These are phyloP conservation scores for Ectemnius cavifrons DNA, from an alignment of 2,888 invertebrate species.

Conservation along the genomic window DNA sequence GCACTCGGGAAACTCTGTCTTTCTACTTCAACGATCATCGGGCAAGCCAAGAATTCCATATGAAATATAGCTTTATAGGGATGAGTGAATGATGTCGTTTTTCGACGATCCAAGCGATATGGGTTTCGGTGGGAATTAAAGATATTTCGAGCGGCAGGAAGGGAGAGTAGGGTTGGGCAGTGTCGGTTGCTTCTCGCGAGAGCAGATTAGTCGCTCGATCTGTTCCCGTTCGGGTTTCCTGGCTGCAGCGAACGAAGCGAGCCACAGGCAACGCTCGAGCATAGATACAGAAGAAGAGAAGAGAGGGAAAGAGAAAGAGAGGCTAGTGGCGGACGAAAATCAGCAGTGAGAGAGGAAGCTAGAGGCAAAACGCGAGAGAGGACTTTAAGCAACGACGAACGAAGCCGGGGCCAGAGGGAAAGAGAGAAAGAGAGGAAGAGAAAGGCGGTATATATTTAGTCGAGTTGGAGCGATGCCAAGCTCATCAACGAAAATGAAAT, in stretches of 20 bases:
- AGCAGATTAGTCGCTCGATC: conserved; percentile 16
- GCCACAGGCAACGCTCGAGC: conserved; percentile 39
- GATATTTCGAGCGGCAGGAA: conserved; percentile 9
- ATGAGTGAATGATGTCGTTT: too few species aligned
- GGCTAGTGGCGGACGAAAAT: not conserved
- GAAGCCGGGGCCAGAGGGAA: conserved; percentile 18
- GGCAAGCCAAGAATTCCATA: too few species aligned
- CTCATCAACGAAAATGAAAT: conserved; percentile 78
- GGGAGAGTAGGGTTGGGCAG: conserved; percentile 14
- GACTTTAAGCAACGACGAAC: not conserved
- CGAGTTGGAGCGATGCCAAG: conserved; percentile 75
- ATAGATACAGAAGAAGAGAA: not conserved
- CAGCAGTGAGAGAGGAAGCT: too few species aligned
- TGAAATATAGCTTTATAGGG: too few species aligned
- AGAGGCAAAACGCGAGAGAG: conserved; percentile 25
- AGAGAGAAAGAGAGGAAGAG: conserved; percentile 46
- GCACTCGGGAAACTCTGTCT: too few species aligned
- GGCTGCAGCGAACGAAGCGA: conserved; percentile 32
- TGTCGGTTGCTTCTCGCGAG: not conserved
- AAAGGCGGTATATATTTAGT: conserved; percentile 76
- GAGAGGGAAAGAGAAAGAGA: conserved; percentile 37
- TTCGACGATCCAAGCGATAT: not conserved
- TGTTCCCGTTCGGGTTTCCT: conserved; percentile 25
- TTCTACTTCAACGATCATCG: too few species aligned
- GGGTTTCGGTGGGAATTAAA: conserved; percentile 4